phyloP scores from a whole-genome alignment of 2,888 invertebrate genomes.

The Rhorus exstirpatorius region DNA sequence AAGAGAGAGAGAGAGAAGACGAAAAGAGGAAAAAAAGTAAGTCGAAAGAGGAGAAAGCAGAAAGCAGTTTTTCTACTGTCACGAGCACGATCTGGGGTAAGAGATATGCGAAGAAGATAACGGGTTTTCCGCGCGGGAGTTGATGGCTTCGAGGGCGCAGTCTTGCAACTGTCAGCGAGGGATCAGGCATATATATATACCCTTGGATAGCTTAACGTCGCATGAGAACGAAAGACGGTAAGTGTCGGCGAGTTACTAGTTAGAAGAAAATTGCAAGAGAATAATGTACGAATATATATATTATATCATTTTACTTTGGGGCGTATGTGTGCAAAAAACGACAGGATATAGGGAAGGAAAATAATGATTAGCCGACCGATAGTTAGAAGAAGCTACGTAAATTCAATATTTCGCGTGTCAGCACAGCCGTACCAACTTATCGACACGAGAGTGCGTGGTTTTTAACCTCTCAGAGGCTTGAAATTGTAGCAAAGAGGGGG shows the following conservation, averaged over 20 bases:
- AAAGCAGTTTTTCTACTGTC: constrained; percentile 50
- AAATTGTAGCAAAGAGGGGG: too few species aligned
- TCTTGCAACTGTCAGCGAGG: constrained; percentile 58
- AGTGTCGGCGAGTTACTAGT: constrained; percentile 37
- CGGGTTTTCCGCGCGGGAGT: constrained; percentile 12
- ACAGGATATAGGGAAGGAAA: not conserved
- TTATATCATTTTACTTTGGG: not conserved
- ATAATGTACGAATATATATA: not conserved
- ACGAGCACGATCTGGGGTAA: constrained; percentile 65
- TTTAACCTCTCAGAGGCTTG: too few species aligned
- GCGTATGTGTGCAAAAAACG: not conserved
- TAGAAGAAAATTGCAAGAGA: constrained; percentile 32
- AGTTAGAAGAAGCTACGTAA: too few species aligned
- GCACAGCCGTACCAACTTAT: too few species aligned
- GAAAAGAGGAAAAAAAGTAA: constrained; percentile 26
- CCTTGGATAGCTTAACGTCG: constrained; percentile 53
- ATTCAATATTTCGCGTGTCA: too few species aligned
- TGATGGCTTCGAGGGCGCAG: not conserved
- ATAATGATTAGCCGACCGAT: too few species aligned
- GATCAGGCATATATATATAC: constrained; percentile 37
- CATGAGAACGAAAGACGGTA: constrained; percentile 52
- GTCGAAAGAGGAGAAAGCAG: constrained; percentile 39
- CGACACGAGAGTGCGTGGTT: too few species aligned
- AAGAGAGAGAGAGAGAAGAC: not conserved
- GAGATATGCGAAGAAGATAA: constrained; percentile 70